phyloP scores from a whole-genome alignment of 2,888 invertebrate species.

The Octonoba sinensis region DNA sequence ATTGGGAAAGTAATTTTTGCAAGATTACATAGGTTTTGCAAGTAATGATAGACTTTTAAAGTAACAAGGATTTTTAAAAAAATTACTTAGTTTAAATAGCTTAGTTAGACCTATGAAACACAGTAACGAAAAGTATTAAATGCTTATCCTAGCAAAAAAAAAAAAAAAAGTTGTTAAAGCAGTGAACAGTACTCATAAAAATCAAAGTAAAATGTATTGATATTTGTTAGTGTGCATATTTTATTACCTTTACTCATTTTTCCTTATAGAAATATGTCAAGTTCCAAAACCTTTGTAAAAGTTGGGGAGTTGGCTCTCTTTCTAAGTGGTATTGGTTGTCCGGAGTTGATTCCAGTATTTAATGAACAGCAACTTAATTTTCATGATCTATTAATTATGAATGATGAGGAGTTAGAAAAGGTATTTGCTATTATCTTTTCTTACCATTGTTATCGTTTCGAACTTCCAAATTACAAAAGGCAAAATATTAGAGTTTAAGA shows the following conservation, averaged over 20 bases:
- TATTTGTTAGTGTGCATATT: not conserved
- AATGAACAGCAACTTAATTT: constrained; percentile 70
- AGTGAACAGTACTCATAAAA: no score
- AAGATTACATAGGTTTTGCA: no score
- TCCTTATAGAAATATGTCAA: constrained; percentile 3
- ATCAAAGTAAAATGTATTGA: not conserved
- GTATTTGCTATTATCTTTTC: constrained; percentile 64
- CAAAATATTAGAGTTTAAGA: not conserved
- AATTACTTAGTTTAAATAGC: no score
- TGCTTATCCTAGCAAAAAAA: no score
- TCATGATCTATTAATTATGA: constrained; percentile 70
- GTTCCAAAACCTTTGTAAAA: constrained; percentile 20
- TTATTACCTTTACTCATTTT: not conserved
- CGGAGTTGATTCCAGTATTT: constrained; percentile 69
- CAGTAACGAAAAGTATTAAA: no score
- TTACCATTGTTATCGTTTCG: no score
- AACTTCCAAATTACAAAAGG: no score
- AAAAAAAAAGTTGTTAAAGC: no score
- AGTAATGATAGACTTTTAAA: no score
- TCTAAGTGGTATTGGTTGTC: constrained; percentile 71
- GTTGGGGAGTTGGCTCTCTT: constrained; percentile 71
- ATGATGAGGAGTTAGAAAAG: constrained; percentile 71
- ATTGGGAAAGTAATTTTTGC: no score
- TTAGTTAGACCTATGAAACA: no score
- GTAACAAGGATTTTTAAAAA: no score